Base-by-base conservation (phyloP, 2,888 invertebrate genomes). In the Noctuana brunneofusca region DNA sequence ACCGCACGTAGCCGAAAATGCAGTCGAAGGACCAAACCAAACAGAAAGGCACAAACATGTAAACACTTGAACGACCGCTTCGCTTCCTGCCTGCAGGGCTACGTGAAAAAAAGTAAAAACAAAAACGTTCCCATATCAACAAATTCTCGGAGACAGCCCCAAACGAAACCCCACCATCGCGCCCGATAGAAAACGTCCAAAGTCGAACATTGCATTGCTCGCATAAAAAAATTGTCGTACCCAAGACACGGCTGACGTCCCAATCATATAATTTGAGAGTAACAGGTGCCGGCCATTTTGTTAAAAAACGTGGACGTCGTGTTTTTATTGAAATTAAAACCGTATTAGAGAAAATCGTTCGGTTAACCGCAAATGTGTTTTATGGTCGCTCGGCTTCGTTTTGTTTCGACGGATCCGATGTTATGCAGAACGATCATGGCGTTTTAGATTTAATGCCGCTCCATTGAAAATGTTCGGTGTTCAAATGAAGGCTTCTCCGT, bases 11-110 rank as follows among this genome's bases (percentile, higher is more conserved):
- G 75, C 73, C 80, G 72, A 79, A 55, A 84, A 83, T 71, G 78
- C 79, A 83, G 83, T 74, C 80, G 84, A 84, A 87, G 84, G 81
- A 70, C 79, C 73, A 83, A 84, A 77, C 78, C 81, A 84, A 87
- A 87, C 80, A 86, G 71, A 64, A 76, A 73, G 71, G 78, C 75
- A 77, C 80, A 79, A 85, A 84, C 79, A 80, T 78, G 83, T 82
- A 83, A 84, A 86, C 84, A 84, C 79, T 79, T 75, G 69, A 74
- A 74, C 72, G 73, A 72, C 74, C 69, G 76, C 71, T 68, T 70
- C 73, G 73, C 71, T 78, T 79, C 78, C 78, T 76, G 78, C 71
- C 75, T 64, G 68, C 65, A 64, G 70, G 71, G 65, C 63, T 62
- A 63, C 72, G 41, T 43, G 71, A 75, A 69, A 69, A 66, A 57